Conservation (phyloP, 1,140 invertebrate genomes). For the Apis florea region DNA sequence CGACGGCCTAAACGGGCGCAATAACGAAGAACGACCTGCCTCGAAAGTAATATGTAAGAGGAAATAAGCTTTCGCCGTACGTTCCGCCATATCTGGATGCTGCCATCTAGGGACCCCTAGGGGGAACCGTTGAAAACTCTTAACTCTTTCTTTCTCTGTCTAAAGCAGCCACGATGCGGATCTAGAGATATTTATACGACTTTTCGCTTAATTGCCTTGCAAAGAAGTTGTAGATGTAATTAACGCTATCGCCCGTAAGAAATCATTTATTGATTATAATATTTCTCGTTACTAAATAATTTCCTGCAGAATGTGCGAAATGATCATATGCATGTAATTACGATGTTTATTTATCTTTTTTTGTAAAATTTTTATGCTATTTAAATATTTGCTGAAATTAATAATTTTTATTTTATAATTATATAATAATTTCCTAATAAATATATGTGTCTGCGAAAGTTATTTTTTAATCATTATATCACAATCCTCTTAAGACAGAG, state of each 20-base stretch:
- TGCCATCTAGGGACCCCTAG: slow-evolving; percentile 52
- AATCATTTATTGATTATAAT: slow-evolving; percentile 51
- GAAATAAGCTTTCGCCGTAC: slow-evolving; percentile 71
- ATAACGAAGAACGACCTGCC: slow-evolving; percentile 46
- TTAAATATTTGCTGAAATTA: no score
- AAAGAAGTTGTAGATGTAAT: slow-evolving; percentile 68
- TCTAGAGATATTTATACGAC: slow-evolving; percentile 68
- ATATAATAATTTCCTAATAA: no score
- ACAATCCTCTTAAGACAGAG: not conserved
- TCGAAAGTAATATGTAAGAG: slow-evolving; percentile 67
- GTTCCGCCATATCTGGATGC: slow-evolving; percentile 71
- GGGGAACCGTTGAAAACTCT: slow-evolving; percentile 66
- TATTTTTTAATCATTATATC: not conserved
- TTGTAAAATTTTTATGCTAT: no score
- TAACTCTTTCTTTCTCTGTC: slow-evolving; percentile 60
- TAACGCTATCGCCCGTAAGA: slow-evolving; percentile 62
- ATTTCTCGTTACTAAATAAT: no score
- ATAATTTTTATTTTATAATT: no score
- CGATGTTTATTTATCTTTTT: no score
- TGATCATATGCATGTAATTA: no score
- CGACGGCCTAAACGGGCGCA: slow-evolving; percentile 23
- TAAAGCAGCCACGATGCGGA: slow-evolving; percentile 54
- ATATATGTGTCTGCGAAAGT: not conserved
- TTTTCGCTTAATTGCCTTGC: slow-evolving; percentile 70
- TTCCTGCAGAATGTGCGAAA: no score